Base-by-base conservation (phyloP, 2,888 invertebrate species). In the Acheta domesticus region DNA sequence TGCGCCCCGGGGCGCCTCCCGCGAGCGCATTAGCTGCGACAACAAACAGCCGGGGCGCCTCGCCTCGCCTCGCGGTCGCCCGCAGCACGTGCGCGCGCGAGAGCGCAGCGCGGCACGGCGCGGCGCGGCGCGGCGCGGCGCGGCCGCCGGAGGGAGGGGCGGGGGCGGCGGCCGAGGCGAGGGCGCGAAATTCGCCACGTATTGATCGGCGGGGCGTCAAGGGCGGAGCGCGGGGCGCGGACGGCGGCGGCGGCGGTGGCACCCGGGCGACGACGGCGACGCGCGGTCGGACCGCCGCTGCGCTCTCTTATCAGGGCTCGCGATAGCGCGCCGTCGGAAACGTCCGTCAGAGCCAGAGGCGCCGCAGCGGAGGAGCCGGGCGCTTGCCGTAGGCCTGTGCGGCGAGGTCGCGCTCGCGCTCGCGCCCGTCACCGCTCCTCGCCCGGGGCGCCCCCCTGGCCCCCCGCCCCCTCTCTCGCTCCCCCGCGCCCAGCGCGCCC, bases 261-360 rank as follows among this genome's bases (percentile, higher is more conserved):
- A 14, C 12, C 36, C 8, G 36, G 74, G 48, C 21, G 75, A 73
- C 23, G 49, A 48, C 80, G 74, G 76, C 79, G 83, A 83, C 83
- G 36, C 83, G 82, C 82, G 83, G 83, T 83, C 89, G 90, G 12
- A 90, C 94, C 85, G 20, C 74, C 49, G 48, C 62, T n/a, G 62
- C 62, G 62, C 62, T 14, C 62, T n/a, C n/a, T n/a, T 14, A n/a
- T n/a, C 62, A n/a, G 62, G 62, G 5, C 62, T 14, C 62, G n/a
- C 62, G n/a, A 14, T 14, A n/a, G 62, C 62, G 62, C 16, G 16
- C 16, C 62, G n/a, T 14, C n/a, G 16, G n/a, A 14, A n/a, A n/a
- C 14, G 36, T 14, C 62, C 16, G 62, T n/a, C 16, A 62, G 62
- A 4, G 14, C 16, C 8, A n/a, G 14, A n/a, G 62, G 62, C 36